Conservation (phyloP, 2,113 vertebrate genomes). For the Pongo abelii region DNA sequence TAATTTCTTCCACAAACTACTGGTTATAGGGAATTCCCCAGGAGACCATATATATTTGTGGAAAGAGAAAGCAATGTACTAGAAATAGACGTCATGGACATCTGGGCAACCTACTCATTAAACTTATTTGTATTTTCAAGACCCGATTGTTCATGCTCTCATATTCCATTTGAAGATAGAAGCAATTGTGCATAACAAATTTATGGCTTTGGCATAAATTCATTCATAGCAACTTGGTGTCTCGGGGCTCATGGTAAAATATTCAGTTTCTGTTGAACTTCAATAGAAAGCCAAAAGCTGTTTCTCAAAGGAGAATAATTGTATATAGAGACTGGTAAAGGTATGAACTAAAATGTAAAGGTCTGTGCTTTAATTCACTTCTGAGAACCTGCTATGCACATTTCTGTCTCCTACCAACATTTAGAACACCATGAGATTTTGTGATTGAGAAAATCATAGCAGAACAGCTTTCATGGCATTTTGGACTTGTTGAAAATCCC, state of each 20-base stretch:
- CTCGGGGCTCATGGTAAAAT: background rate
- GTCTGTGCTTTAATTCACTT: background rate
- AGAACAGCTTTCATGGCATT: background rate
- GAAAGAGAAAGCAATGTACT: background rate
- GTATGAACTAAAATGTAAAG: background rate
- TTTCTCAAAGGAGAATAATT: background rate
- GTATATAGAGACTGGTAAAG: background rate
- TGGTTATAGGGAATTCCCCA: background rate
- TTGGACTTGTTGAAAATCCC: background rate
- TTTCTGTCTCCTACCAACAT: background rate
- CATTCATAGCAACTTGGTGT: background rate
- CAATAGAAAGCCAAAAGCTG: background rate
- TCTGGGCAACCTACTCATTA: background rate
- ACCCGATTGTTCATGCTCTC: background rate
- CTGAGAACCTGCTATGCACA: background rate
- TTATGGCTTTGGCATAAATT: background rate
- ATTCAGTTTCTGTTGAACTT: background rate
- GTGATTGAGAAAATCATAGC: background rate
- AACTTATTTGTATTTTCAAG: background rate
- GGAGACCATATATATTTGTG: background rate
- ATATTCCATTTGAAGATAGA: background rate
- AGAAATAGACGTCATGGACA: background rate
- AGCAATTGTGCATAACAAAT: background rate
- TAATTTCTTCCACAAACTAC: background rate
- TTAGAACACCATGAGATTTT: background rate